Evolutionary conservation across 2,888 invertebrate genomes (phyloP).

Genomic region (Oscheius sp.): DNA sequence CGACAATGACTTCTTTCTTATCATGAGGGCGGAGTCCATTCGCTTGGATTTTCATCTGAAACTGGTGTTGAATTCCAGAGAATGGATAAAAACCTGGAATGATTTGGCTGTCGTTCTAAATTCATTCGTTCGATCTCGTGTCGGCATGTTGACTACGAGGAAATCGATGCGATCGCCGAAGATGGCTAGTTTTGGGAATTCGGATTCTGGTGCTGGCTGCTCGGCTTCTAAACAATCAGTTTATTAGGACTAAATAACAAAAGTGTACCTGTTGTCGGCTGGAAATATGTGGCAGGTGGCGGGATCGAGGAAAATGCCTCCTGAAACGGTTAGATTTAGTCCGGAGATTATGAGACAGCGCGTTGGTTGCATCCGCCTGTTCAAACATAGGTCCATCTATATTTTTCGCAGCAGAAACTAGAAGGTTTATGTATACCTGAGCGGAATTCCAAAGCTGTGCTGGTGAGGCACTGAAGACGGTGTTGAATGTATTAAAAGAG

Average conservation of each 20-base stretch:
- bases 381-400: constrained; percentile 1
- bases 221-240: constrained; percentile 1
- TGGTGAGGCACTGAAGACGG: constrained; percentile 66
- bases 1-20: constrained; percentile 59
- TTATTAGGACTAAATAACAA: not conserved
- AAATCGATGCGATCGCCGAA: constrained; percentile 51
- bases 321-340: constrained; percentile 46
- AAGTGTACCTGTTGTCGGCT: constrained; percentile 13
- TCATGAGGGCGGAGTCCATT: constrained; percentile 47
- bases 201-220: constrained; percentile 27
- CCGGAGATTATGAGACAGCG: constrained; percentile 20
- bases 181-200: constrained; percentile 46
- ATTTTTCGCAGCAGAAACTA: not conserved
- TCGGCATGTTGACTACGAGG: constrained; percentile 68
- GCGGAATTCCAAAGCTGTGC: constrained; percentile 71
- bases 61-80: constrained; percentile 10
- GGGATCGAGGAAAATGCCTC: constrained; percentile 53
- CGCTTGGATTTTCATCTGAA: constrained; percentile 66
- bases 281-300: constrained; percentile 21
- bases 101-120: constrained; percentile 71
- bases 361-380: constrained; percentile 27
- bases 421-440: constrained; percentile 54
- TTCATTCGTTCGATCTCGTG: constrained; percentile 71
- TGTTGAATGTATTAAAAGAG: constrained; percentile 56
- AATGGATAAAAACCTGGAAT: constrained; percentile 55